phyloP scores from a whole-genome alignment of 1,140 invertebrate species.

The Rhopalosiphum padi region DNA sequence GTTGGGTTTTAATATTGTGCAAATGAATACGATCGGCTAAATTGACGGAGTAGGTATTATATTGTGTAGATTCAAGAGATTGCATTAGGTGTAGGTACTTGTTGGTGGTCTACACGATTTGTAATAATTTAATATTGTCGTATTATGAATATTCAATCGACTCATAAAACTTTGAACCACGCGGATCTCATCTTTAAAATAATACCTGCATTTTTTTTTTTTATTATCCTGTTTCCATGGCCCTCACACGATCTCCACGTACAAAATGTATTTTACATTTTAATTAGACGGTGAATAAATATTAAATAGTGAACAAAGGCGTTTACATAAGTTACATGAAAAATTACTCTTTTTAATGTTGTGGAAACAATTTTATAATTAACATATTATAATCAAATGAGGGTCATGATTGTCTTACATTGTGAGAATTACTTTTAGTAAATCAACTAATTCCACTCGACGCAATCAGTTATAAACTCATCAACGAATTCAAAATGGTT shows the following conservation, averaged over 20 bases:
- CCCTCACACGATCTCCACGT: not conserved
- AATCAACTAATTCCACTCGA: not conserved
- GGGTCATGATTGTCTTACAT: not conserved
- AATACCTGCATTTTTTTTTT: not conserved
- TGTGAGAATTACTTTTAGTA: not conserved
- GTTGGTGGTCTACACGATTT: not conserved
- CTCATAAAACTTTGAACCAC: not conserved
- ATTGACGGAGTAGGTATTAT: not conserved
- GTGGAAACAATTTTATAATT: constrained; percentile 22
- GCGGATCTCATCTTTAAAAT: not conserved
- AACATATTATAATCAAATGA: constrained; percentile 27
- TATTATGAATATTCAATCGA: constrained; percentile 9
- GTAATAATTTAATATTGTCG: not conserved
- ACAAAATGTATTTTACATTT: not conserved
- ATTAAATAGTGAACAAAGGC: constrained; percentile 1
- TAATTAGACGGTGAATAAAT: not conserved
- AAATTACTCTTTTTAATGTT: not conserved
- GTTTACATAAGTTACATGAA: constrained; percentile 17
- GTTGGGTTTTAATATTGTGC: not conserved
- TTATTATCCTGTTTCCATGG: not conserved
- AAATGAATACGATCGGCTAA: not conserved
- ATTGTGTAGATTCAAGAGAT: not conserved
- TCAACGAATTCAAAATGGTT: constrained; percentile 35
- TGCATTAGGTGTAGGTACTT: not conserved
- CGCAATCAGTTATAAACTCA: constrained; percentile 44